phyloP scores from a whole-genome alignment of 2,888 invertebrate species.

The Cloeon dipterum region DNA sequence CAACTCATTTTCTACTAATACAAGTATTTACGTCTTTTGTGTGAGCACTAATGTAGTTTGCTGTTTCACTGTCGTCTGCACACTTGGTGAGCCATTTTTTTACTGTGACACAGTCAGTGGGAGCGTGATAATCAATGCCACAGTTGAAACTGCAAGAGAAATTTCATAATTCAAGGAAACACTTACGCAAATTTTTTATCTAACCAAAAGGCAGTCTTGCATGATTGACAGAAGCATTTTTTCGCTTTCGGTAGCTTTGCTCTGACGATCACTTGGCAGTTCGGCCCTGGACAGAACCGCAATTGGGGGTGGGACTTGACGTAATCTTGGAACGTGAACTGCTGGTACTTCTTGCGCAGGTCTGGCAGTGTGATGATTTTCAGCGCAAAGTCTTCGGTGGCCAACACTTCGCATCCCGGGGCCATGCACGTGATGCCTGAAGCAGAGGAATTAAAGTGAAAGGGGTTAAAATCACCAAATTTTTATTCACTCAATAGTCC shows the following conservation, averaged over 20 bases:
- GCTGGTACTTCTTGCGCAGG: slow-evolving; percentile 79
- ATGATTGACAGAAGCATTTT: slow-evolving; percentile 68
- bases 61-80: slow-evolving; percentile 98
- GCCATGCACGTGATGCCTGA: slow-evolving; percentile 95
- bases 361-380: slow-evolving; percentile 60
- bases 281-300: slow-evolving; percentile 87
- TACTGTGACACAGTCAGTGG: slow-evolving; percentile 88
- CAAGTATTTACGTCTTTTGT: slow-evolving; percentile 52
- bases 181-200: slow-evolving; percentile 13
- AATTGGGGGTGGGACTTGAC: slow-evolving; percentile 80
- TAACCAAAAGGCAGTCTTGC: slow-evolving; percentile 78
- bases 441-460: slow-evolving; percentile 7
- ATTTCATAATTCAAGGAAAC: neutral
- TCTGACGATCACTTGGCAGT: slow-evolving; percentile 74
- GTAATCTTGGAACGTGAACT: slow-evolving; percentile 88
- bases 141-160: slow-evolving; percentile 44
- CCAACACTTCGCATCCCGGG: slow-evolving; percentile 74
- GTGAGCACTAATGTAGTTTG: slow-evolving; percentile 97
- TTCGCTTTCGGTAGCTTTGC: slow-evolving; percentile 64
- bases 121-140: slow-evolving; percentile 94
- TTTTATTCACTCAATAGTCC: too few species aligned
- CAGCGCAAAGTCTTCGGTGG: slow-evolving; percentile 90
- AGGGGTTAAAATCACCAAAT: too few species aligned
- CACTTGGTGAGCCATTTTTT: slow-evolving; percentile 98
- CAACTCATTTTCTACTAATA: too few species aligned